Conservation (phyloP, 2,888 invertebrate genomes). For the Leptura quadrifasciata region DNA sequence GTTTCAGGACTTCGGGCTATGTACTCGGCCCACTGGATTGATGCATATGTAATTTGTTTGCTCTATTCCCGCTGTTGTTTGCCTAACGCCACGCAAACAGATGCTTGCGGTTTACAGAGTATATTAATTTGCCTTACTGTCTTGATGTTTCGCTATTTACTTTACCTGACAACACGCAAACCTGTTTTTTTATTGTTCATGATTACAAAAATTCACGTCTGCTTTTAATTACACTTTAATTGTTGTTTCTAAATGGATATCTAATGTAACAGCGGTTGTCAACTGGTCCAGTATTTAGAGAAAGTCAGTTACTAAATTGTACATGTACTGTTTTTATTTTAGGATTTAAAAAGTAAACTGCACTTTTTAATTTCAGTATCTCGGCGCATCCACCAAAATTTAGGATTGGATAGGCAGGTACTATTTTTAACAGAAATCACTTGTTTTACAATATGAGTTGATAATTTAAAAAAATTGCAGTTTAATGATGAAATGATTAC, state of each 20-base stretch:
- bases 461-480: no score
- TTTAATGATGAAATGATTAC: no score
- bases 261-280: not conserved
- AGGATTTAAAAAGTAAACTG: no score
- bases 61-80: constrained; percentile 63
- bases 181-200: constrained; percentile 22
- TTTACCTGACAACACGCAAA: constrained; percentile 48
- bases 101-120: constrained; percentile 61
- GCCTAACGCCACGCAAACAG: constrained; percentile 60
- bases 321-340: no score
- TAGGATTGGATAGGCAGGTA: no score
- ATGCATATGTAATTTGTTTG: constrained; percentile 70
- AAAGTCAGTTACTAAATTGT: no score
- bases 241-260: not conserved
- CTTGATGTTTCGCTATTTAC: constrained; percentile 49
- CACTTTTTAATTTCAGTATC: no score
- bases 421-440: no score
- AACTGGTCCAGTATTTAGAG: not conserved
- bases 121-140: constrained; percentile 60
- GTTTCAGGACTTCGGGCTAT: constrained; percentile 59
- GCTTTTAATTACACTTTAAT: constrained; percentile 9
- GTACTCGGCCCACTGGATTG: constrained; percentile 65
- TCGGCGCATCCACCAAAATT: no score
- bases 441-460: no score
- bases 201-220: not conserved